Evolutionary conservation across 1,140 invertebrate species (phyloP), one percentile per base, ranked within the genome.

Genomic region (Ostrea edulis): DNA sequence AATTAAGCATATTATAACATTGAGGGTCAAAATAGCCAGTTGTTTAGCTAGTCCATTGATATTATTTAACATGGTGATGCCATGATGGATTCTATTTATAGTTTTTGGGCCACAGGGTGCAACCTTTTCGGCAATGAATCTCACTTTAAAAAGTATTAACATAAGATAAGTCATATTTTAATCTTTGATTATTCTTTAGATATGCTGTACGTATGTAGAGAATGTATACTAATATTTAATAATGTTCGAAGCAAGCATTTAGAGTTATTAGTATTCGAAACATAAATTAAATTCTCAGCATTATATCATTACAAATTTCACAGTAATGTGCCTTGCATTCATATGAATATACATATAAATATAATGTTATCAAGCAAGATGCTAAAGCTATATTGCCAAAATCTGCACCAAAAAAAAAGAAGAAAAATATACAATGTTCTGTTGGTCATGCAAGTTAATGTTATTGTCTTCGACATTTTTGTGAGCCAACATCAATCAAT

Each of bases 1-100:
- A 77, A 77, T 29, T 77, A 77, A 77, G 68, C 68, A 77, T 77
- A 25, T 77, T 35, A 35, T 77, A 77, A 77, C 68, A 77, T 77
- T 77, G 68, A 77, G 25, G 68, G 68, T 77, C 68, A 35, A 12
- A 77, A 25, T 77, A 77, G 68, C 68, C 68, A 77, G 68, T 35
- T 35, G 22, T 77, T 11, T 29, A 29, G 68, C 68, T 77, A 77
- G 68, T 77, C 68, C 55, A 62, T 25, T 77, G 68, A 77, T 77
- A 77, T 77, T 77, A 77, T 77, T 22, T 77, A 29, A 9, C 68
- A 29, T 12, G 68, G 68, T 77, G 68, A 77, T 25, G 14, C 68
- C 68, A 29, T 77, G 29, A 25, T 29, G 25, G 68, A 44, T 77
- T 29, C 22, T 25, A 22, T 77, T 77, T 68, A 68, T 68, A 68